phyloP scores from a whole-genome alignment of 1,140 invertebrate genomes.

The Colletes gigas region DNA sequence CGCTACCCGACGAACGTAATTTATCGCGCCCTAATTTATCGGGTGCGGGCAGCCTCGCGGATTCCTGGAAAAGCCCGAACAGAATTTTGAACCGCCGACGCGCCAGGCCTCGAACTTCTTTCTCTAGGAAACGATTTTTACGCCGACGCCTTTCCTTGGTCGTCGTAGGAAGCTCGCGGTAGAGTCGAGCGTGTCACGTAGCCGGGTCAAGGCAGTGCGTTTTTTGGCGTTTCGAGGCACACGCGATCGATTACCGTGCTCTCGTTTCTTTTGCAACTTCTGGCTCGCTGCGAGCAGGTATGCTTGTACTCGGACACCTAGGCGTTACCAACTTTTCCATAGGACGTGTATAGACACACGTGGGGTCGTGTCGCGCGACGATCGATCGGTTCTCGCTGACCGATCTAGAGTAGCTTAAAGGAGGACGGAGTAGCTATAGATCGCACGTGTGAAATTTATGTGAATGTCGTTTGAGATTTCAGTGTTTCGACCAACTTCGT shows the following conservation, averaged over 20 bases:
- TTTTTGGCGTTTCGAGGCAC: neutral
- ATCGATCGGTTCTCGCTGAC: too few relatives aligned
- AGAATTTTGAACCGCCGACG: conserved; percentile 31
- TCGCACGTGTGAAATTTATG: too few relatives aligned
- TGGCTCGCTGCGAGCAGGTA: neutral
- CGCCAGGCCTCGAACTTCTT: conserved; percentile 9
- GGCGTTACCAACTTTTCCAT: too few relatives aligned
- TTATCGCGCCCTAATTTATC: neutral
- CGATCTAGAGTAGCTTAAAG: too few relatives aligned
- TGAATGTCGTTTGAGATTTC: too few relatives aligned
- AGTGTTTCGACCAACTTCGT: too few relatives aligned
- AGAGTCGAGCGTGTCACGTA: conserved; percentile 14
- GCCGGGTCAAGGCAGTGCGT: conserved; percentile 24
- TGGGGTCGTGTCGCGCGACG: too few relatives aligned
- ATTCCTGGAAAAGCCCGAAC: conserved; percentile 2
- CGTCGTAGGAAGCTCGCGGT: neutral
- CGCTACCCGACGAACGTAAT: neutral
- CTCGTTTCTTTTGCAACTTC: neutral
- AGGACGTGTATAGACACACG: too few relatives aligned
- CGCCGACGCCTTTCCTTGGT: neutral
- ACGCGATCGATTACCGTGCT: neutral
- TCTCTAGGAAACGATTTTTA: neutral
- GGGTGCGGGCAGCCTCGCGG: conserved; percentile 19
- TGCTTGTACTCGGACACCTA: too few relatives aligned
- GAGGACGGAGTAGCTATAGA: too few relatives aligned